Evolutionary conservation across 2,797 vertebrate species (phyloP), one percentile per base, ranked within the genome.

Genomic region (Rallus crepitans): DNA sequence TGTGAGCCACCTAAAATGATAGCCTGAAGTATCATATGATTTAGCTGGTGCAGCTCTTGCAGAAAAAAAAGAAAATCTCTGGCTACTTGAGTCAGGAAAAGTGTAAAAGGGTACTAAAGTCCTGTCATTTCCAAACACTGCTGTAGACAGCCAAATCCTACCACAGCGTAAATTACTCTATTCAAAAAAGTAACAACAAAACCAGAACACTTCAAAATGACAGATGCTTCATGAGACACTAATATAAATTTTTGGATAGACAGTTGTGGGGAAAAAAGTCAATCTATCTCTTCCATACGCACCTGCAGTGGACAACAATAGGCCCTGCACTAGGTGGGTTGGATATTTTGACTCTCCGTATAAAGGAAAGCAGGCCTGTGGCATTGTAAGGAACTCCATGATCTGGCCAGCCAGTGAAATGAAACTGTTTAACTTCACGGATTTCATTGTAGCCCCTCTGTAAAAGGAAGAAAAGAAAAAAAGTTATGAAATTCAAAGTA

Each of bases 231-330:
- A 81, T 61, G 92, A 76, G 47, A 89, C 24, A 81, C 39, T 52
- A 33, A 31, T 73, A 60, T 27, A 90, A 92, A 96, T 79, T 73
- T 60, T 82, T 61, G 82, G 40, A 87, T 24, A 80, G 23, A 69
- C 30, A 87, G 57, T 30, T 50, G 53, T 69, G 63, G 76, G 12
- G 76, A 94, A 93, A 82, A 91, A 78, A 82, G 16, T 48, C 63
- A 68, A 18, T 87, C 89, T 77, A 59, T 9, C 18, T 79, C 80
- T 89, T 95, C 63, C 82, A 59, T 89, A 97, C 98, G 89, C 97
- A 99, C 99, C 99, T 99, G 99, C 99, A 99, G 96, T 99, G 99
- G 70, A 99, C 99, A 65, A 99, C 99, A 45, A 99, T 99, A 8
- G 99, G 99, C 27, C 99, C 99, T 5, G 99, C 99, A 52, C 99